Percentiles rank a stretch among this genome's conserved stretches.
Evolutionary conservation across 1,140 invertebrate species (phyloP).

Genomic region (Drosophila ficusphila): DNA sequence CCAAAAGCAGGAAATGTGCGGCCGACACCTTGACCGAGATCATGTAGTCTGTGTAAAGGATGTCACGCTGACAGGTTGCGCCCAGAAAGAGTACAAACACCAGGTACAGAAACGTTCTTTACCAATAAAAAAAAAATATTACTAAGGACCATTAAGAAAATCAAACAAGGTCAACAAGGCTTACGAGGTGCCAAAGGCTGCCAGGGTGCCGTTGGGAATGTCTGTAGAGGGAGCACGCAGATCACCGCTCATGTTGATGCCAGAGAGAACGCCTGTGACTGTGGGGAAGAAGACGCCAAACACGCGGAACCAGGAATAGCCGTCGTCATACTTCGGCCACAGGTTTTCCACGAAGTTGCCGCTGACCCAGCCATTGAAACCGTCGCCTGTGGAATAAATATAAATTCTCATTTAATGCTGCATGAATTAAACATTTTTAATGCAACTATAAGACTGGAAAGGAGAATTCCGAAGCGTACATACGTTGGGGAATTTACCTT

Average conservation of each 20-base stretch:
- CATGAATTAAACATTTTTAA: no score
- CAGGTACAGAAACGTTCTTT: constrained; percentile 96
- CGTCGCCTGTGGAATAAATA: constrained; percentile 86
- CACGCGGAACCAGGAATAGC: constrained; percentile 95
- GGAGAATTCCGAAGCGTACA: no score
- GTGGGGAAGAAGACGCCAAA: constrained; percentile 98
- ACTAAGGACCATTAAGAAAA: background rate
- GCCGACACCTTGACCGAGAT: constrained; percentile 95
- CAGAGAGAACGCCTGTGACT: constrained; percentile 96
- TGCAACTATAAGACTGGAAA: no score
- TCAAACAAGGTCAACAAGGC: constrained; percentile 2
- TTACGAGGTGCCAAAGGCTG: constrained; percentile 94
- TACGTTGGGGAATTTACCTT: background rate
- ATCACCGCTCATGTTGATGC: constrained; percentile 99
- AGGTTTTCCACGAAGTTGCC: constrained; percentile 93
- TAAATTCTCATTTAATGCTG: background rate
- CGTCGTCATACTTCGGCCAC: constrained; percentile 90
- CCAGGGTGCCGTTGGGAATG: constrained; percentile 97
- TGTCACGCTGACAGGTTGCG: constrained; percentile 91
- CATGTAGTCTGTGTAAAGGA: constrained; percentile 93
- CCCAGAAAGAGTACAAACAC: constrained; percentile 95
- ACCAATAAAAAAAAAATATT: constrained; percentile 61
- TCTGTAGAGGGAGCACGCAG: constrained; percentile 94
- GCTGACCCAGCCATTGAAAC: constrained; percentile 93
- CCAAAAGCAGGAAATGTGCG: constrained; percentile 91